These are phyloP conservation scores for Periophthalmodon schlosseri DNA, from an alignment of 2,113 vertebrate genomes.

Conservation along the genomic window DNA sequence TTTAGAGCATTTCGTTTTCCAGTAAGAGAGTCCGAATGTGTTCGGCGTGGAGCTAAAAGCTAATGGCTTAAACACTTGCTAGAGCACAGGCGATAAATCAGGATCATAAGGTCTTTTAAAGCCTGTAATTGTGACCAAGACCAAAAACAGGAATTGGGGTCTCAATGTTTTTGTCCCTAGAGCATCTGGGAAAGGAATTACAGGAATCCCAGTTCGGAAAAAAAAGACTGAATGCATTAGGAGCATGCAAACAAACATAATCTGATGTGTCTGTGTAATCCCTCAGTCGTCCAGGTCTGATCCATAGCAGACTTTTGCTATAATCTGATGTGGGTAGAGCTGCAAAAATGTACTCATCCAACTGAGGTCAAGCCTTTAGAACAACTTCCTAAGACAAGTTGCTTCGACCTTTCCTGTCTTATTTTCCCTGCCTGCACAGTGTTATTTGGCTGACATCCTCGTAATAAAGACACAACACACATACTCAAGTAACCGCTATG, in stretches of 20 bases:
- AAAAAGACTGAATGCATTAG: slow-evolving; percentile 25
- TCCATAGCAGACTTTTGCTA: no score
- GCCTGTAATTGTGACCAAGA: slow-evolving; percentile 64
- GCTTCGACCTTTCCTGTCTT: slow-evolving; percentile 37
- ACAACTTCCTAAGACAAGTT: slow-evolving; percentile 21
- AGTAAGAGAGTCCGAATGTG: slow-evolving; percentile 7
- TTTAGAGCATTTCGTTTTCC: slow-evolving; percentile 13
- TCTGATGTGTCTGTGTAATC: no score
- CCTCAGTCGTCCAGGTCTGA: no score
- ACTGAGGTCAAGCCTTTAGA: slow-evolving; percentile 48
- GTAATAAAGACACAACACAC: slow-evolving; percentile 45
- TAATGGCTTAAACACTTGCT: slow-evolving; percentile 65
- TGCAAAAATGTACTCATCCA: slow-evolving; percentile 2
- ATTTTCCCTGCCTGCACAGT: slow-evolving; percentile 5
- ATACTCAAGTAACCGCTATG: slow-evolving; percentile 47
- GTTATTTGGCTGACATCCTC: slow-evolving; percentile 18
- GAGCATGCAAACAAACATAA: slow-evolving; percentile 37
- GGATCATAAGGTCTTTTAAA: slow-evolving; percentile 55
- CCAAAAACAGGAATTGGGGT: slow-evolving; percentile 52
- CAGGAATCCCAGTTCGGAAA: slow-evolving; percentile 43
- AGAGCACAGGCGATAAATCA: slow-evolving; percentile 65
- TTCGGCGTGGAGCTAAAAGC: slow-evolving; percentile 24
- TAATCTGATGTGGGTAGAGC: slow-evolving; percentile 4
- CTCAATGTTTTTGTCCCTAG: slow-evolving; percentile 28
- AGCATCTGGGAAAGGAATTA: slow-evolving; percentile 65